Evolutionary conservation across 2,797 vertebrate genomes (phyloP), one percentile per base, ranked within the genome.

Genomic region (Danio choprae): DNA sequence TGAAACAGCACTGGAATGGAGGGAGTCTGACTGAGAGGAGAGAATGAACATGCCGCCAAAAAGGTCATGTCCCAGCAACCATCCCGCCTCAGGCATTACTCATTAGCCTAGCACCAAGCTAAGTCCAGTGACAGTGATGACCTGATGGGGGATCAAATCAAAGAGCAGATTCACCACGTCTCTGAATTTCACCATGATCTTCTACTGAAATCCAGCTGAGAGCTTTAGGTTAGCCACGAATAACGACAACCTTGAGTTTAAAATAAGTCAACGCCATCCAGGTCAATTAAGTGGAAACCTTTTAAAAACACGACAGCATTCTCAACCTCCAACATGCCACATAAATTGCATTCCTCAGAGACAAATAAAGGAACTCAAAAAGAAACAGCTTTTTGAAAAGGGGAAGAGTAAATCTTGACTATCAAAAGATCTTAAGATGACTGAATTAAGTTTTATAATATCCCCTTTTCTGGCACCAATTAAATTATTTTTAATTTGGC

Each of bases 231-330:
- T 73, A 58, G 6, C 43, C 53, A 59, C 68, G 53, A 48, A 69
- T 69, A 70, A 69, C 69, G 56, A 46, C 63, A 77, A 67, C 74
- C 62, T 77, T 38, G 16, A 36, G 20, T 77, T 67, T 56, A 77
- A 77, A 77, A 67, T 56, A 62, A 77, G 73, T 51, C 68, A 70
- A 38, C 48, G 6, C 75, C 46, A 63, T 51, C 36, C n/a, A 2
- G 74, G 74, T 67, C 50, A 67, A 29, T 10, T 51, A 58, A 77
- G 53, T 38, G 58, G 58, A 62, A 62, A 74, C 29, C 40, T 46
- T 65, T 29, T 12, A 40, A 51, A 44, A 77, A 77, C 74, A 46
- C 56, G 74, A 56, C 13, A 65, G 43, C 56, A 44, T 43, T 44
- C 6, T 43, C 50, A 67, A 36, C 41, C 51, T 56, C 50, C 51